phyloP scores from a whole-genome alignment of 53 echinoderm and acorn worm genomes.

The Pentamera pediparva region DNA sequence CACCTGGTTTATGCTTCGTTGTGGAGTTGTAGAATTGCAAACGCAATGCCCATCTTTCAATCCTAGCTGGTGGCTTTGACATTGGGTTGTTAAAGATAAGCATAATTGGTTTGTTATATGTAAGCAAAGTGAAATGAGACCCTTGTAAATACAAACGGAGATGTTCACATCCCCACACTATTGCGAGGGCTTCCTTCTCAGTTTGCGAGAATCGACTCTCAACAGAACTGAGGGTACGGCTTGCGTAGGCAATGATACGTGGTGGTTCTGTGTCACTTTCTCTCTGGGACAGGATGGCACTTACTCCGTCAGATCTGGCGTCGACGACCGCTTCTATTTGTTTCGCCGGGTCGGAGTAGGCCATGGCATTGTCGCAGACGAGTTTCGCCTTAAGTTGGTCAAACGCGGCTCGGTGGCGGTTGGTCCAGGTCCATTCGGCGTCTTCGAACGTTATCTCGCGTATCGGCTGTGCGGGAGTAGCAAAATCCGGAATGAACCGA shows the following conservation, averaged over 20 bases:
- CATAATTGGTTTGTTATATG: slow-evolving; percentile 53
- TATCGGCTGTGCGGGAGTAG: slow-evolving; percentile 26
- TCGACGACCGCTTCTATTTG: slow-evolving; percentile 35
- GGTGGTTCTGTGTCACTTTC: not conserved
- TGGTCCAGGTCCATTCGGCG: slow-evolving; percentile 5
- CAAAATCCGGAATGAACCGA: slow-evolving; percentile 34
- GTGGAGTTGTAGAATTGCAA: slow-evolving; percentile 43
- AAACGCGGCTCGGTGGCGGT: not conserved
- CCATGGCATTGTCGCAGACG: not conserved
- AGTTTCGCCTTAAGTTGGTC: not conserved
- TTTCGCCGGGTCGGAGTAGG: not conserved
- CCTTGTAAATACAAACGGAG: slow-evolving; percentile 55
- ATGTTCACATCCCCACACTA: slow-evolving; percentile 40
- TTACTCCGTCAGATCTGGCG: slow-evolving; percentile 56
- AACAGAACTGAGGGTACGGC: slow-evolving; percentile 46
- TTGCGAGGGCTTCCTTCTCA: slow-evolving; percentile 48
- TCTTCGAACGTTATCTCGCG: slow-evolving; percentile 31
- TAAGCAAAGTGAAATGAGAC: slow-evolving; percentile 24
- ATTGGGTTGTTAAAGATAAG: slow-evolving; percentile 45
- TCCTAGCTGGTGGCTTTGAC: slow-evolving; percentile 47
- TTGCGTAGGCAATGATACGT: slow-evolving; percentile 29
- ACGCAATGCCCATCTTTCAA: slow-evolving; percentile 42
- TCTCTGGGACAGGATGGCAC: slow-evolving; percentile 36
- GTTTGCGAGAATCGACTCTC: slow-evolving; percentile 54
- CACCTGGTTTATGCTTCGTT: slow-evolving; percentile 36